A percentile compares a stretch with the other conserved stretches of the same genome.
Conservation (phyloP, 2,888 invertebrate genomes). For the Mycalesis mineus region DNA sequence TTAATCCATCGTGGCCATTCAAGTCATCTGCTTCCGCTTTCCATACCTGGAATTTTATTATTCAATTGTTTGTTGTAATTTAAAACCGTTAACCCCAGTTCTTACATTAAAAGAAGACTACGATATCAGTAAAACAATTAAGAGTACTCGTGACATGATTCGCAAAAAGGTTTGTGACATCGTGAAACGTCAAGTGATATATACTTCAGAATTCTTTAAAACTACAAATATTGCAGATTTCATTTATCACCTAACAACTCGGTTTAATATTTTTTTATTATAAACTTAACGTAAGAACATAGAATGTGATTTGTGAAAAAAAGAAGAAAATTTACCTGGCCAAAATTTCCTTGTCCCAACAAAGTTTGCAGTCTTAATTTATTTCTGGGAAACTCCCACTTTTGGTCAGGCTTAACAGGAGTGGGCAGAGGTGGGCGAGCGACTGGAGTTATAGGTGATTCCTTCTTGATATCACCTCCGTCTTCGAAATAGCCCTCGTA, state of each 20-base stretch:
- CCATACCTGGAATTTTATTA: conserved; percentile 80
- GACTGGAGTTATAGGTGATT: conserved; percentile 72
- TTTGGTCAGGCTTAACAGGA: conserved; percentile 76
- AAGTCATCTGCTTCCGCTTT: conserved; percentile 90
- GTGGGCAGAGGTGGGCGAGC: conserved; percentile 77
- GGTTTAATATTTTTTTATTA: too few species aligned
- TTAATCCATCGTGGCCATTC: conserved; percentile 85
- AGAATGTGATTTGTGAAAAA: too few species aligned
- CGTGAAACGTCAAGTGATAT: too few species aligned
- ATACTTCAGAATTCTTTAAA: too few species aligned
- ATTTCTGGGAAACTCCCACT: conserved; percentile 88
- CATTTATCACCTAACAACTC: too few species aligned
- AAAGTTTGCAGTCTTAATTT: conserved; percentile 87
- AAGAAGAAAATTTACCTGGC: conserved; percentile 76
- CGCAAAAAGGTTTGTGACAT: too few species aligned
- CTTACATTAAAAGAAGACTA: too few species aligned
- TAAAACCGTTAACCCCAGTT: too few species aligned
- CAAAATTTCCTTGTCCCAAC: conserved; percentile 91
- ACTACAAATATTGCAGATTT: too few species aligned
- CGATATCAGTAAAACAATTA: too few species aligned
- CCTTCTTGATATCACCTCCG: conserved; percentile 71
- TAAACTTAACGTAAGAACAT: too few species aligned
- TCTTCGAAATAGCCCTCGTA: conserved; percentile 81
- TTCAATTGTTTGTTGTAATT: not conserved
- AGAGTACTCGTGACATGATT: too few species aligned